Base-by-base conservation (phyloP, 1,140 invertebrate genomes). In the Drosophila equinoxialis region DNA sequence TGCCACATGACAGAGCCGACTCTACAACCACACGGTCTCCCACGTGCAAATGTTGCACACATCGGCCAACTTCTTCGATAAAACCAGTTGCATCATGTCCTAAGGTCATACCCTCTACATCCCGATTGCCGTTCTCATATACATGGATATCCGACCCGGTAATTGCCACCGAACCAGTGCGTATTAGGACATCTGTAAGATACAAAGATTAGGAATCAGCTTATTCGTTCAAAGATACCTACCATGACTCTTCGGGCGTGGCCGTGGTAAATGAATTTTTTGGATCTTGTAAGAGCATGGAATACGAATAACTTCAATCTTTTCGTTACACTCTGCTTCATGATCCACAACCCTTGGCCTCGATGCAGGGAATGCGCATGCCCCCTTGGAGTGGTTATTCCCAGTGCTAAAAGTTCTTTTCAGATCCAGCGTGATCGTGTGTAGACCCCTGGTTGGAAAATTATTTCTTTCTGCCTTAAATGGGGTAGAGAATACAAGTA, bases 21-120 rank as follows among this genome's bases (percentile, higher is more conserved):
- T 91, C 90, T 30, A 91, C 41, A 2, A 87, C 90, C 23, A 91
- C 90, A 30, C 80, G 77, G 67, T 91, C 90, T 6, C 90, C 90
- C 11, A 69, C 67, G 26, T 70, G 73, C 13, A 91, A 63, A 37
- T 84, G 71, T 0, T 73, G 68, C 1, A 91, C 83, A 63, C 71
- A 71, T 5, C 66, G 41, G 1, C 90, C 90, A 5, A 91, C 60
- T 26, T 90, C 65, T 33, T 81, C 74, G 2, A 91, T 76, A 17
- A 75, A 62, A 0, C 90, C 90, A 1, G 90, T 81, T 33, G 90
- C 90, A 64, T 91, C 90, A 48, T 91, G 90, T 0, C 90, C 90
- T 3, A 91, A 26, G 0, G 85, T 77, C 51, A 91, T 87, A 1
- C 64, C 68, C 7, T 86, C 75, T 13, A 78, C 20, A 39, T 70